These are phyloP conservation scores for Gymnocypris eckloni DNA, from an alignment of 2,797 vertebrate genomes.

Conservation along the genomic window DNA sequence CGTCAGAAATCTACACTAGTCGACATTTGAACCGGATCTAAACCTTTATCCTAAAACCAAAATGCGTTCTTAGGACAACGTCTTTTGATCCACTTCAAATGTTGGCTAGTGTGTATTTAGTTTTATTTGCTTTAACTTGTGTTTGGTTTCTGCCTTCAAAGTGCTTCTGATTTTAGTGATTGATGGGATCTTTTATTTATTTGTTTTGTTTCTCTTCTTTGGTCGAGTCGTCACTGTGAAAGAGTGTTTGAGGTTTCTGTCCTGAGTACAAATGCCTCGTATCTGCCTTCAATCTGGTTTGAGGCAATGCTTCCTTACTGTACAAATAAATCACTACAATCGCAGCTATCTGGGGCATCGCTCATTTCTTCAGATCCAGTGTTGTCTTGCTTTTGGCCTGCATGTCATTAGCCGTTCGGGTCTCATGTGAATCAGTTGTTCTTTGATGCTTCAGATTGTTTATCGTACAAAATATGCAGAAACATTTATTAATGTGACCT, in stretches of 20 bases:
- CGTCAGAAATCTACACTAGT: conserved; percentile 43
- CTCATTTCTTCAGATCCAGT: conserved; percentile 11
- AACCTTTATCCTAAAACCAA: no score
- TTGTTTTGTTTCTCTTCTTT: conserved; percentile 36
- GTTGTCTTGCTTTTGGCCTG: conserved; percentile 17
- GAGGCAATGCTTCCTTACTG: conserved; percentile 74
- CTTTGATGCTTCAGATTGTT: background rate
- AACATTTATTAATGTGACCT: no score
- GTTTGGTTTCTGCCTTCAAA: conserved; percentile 45
- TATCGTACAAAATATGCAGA: background rate
- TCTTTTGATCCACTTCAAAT: no score
- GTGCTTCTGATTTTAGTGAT: conserved; percentile 52
- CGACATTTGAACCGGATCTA: no score
- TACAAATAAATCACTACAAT: conserved; percentile 85
- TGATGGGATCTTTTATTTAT: conserved; percentile 56
- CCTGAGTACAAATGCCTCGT: conserved; percentile 63
- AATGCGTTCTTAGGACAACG: no score
- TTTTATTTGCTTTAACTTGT: conserved; percentile 47
- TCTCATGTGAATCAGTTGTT: background rate
- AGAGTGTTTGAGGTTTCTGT: conserved; percentile 68
- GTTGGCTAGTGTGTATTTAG: background rate
- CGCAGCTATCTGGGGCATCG: conserved; percentile 59
- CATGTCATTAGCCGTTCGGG: background rate
- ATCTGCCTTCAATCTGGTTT: conserved; percentile 69
- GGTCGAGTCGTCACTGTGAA: conserved; percentile 59